phyloP scores from a whole-genome alignment of 2,888 invertebrate genomes.

The Lordiphosa andalusiaca region DNA sequence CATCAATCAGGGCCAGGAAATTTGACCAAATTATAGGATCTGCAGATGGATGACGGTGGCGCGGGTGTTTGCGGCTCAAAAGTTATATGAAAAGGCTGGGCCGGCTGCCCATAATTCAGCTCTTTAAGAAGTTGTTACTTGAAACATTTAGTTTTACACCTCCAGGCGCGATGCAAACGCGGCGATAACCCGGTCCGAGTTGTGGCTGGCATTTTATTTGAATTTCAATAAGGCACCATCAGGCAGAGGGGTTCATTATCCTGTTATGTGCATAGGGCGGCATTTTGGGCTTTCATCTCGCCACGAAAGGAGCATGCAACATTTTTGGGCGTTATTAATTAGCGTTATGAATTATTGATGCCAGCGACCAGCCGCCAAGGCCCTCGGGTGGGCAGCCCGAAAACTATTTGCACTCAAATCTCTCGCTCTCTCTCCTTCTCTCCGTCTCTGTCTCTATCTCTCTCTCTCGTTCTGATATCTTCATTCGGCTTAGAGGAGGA shows the following conservation, averaged over 20 bases:
- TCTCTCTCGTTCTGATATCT: constrained; percentile 51
- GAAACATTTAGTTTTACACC: constrained; percentile 77
- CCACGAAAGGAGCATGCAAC: constrained; percentile 42
- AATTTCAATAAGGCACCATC: constrained; percentile 72
- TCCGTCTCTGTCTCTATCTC: no score
- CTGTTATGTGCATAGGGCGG: constrained; percentile 60
- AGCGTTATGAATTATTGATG: constrained; percentile 80
- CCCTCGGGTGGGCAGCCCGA: constrained; percentile 13
- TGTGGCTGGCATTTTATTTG: constrained; percentile 61
- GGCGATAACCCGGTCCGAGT: constrained; percentile 33
- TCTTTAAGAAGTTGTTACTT: constrained; percentile 75
- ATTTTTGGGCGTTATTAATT: constrained; percentile 79
- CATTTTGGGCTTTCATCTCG: constrained; percentile 63
- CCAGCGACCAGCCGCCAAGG: constrained; percentile 16
- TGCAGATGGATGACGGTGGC: neutral
- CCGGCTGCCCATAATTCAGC: constrained; percentile 56
- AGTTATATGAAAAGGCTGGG: neutral
- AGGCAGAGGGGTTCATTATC: constrained; percentile 57
- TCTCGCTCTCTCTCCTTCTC: constrained; percentile 15
- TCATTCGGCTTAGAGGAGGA: constrained; percentile 54
- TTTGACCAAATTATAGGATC: constrained; percentile 72
- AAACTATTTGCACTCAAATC: constrained; percentile 33
- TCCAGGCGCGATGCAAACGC: constrained; percentile 57
- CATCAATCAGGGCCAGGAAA: constrained; percentile 75
- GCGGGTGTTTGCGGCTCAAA: neutral